Conservation (phyloP, 2,888 invertebrate genomes). For the Suillia variegata region DNA sequence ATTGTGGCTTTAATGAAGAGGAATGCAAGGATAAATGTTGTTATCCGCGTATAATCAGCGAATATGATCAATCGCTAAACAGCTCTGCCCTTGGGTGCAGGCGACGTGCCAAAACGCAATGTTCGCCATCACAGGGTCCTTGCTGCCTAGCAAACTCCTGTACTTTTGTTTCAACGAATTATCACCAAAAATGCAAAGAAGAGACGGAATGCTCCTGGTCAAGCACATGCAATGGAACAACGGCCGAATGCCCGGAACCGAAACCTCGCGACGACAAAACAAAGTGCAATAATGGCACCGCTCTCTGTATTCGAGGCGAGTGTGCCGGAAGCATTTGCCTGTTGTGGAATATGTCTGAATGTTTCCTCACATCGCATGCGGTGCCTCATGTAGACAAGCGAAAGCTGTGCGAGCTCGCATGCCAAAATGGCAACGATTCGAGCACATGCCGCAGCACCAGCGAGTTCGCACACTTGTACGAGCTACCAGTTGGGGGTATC, state of each 20-base stretch:
- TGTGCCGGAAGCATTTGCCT: conserved; percentile 96
- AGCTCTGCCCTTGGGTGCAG: conserved; percentile 79
- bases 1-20: conserved; percentile 90
- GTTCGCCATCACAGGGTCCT: conserved; percentile 95
- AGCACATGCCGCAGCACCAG: conserved; percentile 84
- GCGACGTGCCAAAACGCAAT: conserved; percentile 74
- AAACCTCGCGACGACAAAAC: conserved; percentile 83
- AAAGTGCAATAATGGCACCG: conserved; percentile 92
- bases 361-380: conserved; percentile 85
- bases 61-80: conserved; percentile 72
- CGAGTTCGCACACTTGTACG: conserved; percentile 77
- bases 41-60: conserved; percentile 81
- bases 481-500: conserved; percentile 79
- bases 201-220: conserved; percentile 90
- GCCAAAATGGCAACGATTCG: conserved; percentile 80
- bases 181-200: conserved; percentile 76
- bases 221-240: conserved; percentile 82
- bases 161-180: conserved; percentile 71
- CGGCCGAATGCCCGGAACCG: conserved; percentile 87
- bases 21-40: conserved; percentile 95
- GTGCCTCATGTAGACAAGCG: conserved; percentile 79
- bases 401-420: conserved; percentile 95
- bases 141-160: conserved; percentile 87
- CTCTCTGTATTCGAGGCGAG: conserved; percentile 86
- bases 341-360: conserved; percentile 92